Conservation (phyloP, 2,113 vertebrate genomes). For the Diadophis punctatus region DNA sequence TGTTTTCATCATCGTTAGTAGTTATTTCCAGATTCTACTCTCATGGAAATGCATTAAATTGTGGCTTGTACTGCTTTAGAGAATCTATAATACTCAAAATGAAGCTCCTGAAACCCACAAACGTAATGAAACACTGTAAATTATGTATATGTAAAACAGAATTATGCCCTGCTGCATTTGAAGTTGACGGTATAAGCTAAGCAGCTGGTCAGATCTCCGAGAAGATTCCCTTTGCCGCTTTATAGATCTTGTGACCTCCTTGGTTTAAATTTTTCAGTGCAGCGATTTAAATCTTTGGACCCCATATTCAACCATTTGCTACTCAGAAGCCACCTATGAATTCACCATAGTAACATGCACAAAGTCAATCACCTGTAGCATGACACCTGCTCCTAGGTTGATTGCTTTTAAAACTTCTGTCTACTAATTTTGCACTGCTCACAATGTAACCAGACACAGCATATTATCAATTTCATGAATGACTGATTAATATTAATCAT, state of each 20-base stretch:
- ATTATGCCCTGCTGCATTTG: slow-evolving; percentile 9
- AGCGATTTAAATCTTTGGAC: neutral
- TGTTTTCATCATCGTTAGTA: slow-evolving; percentile 8
- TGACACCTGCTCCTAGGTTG: neutral
- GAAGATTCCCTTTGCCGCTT: neutral
- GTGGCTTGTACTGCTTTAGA: slow-evolving; percentile 18
- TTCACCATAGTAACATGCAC: too few relatives aligned
- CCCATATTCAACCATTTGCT: neutral
- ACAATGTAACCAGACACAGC: neutral
- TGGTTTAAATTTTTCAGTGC: slow-evolving; percentile 1
- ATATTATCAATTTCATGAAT: neutral
- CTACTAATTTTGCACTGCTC: neutral
- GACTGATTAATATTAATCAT: neutral
- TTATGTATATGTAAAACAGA: slow-evolving; percentile 22
- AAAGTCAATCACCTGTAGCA: neutral
- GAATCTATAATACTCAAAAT: slow-evolving; percentile 19
- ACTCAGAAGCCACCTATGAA: neutral
- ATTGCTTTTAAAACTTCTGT: neutral
- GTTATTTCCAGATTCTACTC: slow-evolving; percentile 33
- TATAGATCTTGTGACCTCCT: neutral
- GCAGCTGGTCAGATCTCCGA: neutral
- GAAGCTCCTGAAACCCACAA: slow-evolving; percentile 21
- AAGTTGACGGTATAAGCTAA: neutral
- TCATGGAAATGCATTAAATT: slow-evolving; percentile 13
- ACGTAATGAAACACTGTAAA: neutral